Evolutionary conservation across 2,113 vertebrate species (phyloP), one percentile per base, ranked within the genome.

Genomic region (Irena cyanogastra): DNA sequence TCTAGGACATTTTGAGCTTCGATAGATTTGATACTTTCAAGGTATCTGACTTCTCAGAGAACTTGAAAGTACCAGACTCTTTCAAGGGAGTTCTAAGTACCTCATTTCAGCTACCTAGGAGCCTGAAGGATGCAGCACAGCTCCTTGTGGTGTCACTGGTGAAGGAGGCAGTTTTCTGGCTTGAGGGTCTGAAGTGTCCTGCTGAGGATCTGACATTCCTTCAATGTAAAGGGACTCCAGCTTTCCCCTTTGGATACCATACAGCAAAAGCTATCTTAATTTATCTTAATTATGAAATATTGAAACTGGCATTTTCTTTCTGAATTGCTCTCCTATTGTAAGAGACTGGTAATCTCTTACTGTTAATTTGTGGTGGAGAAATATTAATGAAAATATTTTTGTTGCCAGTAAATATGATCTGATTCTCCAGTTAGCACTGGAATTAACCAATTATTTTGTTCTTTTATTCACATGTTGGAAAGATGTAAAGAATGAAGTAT

Each of bases 141-240:
- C 6, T 33, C 24, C 14, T 31, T 50, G 13, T 31, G 16, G 42
- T 60, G 4, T 22, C 1, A 0, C 13, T 35, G 50, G 26, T 60
- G 9, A 45, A 41, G 9, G 14, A 69, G 21, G 4, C 9, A 50
- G 35, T 4, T 60, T 95, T 69, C 50, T 45, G 11, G 7, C 22
- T 56, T 50, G 7, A 70, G 28, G 2, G 11, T 76, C 56, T 76
- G 33, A 80, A 42, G 9, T 18, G 4, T 54, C 22, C 42, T 61
- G 15, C 33, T 37, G 56, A 27, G 35, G 15, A 64, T 28, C 18
- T 2, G 2, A 20, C 16, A 44, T 76, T 42, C 7, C 10, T 70
- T 61, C 2, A 2, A 15, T 45, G 1, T 33, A 41, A 52, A 47
- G 7, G 16, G 28, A 53, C 3, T 52, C 5, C 19, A 42, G 2